Percentiles rank a stretch among this genome's conserved stretches.
phyloP scores from a whole-genome alignment of 2,113 vertebrate genomes.

The Perca flavescens region DNA sequence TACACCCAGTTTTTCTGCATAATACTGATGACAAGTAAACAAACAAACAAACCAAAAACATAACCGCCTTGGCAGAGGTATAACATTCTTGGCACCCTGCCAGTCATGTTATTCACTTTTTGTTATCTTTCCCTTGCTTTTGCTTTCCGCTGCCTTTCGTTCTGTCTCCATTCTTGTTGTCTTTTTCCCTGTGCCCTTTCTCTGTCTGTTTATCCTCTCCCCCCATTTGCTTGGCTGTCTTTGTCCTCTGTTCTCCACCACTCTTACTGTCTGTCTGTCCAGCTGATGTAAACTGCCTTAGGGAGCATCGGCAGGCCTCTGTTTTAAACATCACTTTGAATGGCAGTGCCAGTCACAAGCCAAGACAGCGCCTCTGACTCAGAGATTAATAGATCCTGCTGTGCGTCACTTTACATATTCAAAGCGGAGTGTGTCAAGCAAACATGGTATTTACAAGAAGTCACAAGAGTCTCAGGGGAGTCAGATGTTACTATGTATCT shows the following conservation, averaged over 20 bases:
- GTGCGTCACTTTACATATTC: constrained; percentile 33
- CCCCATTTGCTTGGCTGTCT: constrained; percentile 30
- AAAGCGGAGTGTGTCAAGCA: constrained; percentile 23
- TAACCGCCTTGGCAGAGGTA: no score
- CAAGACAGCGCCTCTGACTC: constrained; percentile 24
- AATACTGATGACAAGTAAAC: no score
- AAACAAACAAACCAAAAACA: no score
- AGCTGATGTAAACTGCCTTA: constrained; percentile 7
- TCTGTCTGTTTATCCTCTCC: constrained; percentile 30
- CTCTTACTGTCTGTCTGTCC: constrained; percentile 10
- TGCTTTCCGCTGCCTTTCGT: constrained; percentile 7
- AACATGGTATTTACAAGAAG: constrained; percentile 36
- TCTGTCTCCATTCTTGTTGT: not conserved
- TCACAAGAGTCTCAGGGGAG: constrained; percentile 22
- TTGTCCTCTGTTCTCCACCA: constrained; percentile 26
- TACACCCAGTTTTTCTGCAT: no score
- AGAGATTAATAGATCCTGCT: constrained; percentile 10
- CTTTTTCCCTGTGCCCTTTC: constrained; percentile 13
- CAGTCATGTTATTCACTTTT: constrained; percentile 37
- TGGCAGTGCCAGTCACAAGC: constrained; percentile 36
- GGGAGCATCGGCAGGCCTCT: constrained; percentile 26
- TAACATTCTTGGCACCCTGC: constrained; percentile 30
- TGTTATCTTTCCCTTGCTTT: constrained; percentile 20
- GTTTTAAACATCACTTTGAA: constrained; percentile 48
- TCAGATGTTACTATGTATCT: constrained; percentile 6